phyloP scores from a whole-genome alignment of 2,888 invertebrate genomes.

The Lathronympha strigana region DNA sequence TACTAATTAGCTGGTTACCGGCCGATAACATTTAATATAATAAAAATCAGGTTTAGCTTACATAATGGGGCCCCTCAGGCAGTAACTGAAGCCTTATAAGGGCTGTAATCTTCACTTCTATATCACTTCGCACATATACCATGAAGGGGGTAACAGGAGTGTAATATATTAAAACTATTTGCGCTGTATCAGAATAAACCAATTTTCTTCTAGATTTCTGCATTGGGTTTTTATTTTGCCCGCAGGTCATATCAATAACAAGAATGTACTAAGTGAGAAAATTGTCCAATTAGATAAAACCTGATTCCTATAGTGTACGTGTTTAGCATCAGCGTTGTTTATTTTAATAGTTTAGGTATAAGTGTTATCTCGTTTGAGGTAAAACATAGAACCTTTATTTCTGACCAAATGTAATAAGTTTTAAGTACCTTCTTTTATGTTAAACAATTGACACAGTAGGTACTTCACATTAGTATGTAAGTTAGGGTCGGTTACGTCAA shows the following conservation, averaged over 20 bases:
- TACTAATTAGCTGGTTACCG: neutral
- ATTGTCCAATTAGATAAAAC: constrained; percentile 37
- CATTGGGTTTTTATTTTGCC: neutral
- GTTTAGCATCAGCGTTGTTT: constrained; percentile 12
- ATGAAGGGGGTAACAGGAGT: neutral
- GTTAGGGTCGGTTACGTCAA: too few species aligned
- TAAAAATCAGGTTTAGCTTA: neutral
- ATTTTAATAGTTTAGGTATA: constrained; percentile 20
- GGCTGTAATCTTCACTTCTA: constrained; percentile 19
- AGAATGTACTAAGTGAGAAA: neutral
- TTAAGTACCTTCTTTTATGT: too few species aligned
- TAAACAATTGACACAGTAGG: too few species aligned
- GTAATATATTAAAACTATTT: too few species aligned
- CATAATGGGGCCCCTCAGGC: constrained; percentile 2
- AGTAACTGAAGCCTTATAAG: constrained; percentile 29
- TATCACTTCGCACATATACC: constrained; percentile 11
- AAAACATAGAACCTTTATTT: too few species aligned
- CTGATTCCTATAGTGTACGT: constrained; percentile 30
- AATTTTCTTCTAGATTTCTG: neutral
- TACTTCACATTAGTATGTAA: too few species aligned
- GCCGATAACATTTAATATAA: neutral
- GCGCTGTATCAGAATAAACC: too few species aligned
- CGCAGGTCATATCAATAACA: neutral
- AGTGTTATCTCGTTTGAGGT: neutral
- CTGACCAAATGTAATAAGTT: too few species aligned